These are phyloP conservation scores for Herpetotheres cachinnans DNA, from an alignment of 2,113 vertebrate species.

Conservation along the genomic window DNA sequence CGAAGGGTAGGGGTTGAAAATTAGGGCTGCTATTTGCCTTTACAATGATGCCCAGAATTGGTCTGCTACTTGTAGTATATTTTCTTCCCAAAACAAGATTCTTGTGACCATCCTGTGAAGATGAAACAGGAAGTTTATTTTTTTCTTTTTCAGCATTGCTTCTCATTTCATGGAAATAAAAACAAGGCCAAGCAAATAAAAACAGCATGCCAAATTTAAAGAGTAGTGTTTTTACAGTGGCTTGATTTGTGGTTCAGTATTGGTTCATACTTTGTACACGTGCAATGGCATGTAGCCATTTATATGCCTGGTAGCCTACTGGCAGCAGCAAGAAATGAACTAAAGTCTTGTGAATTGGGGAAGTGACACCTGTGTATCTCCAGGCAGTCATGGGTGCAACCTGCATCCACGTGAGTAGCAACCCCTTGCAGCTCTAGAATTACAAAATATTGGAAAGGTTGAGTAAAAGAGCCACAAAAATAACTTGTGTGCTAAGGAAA, in stretches of 20 bases:
- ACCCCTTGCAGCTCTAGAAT: neutral
- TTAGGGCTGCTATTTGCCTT: neutral
- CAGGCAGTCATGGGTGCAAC: neutral
- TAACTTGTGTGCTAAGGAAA: neutral
- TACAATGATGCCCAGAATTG: neutral
- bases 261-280: neutral
- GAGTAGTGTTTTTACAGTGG: neutral
- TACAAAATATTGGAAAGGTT: neutral
- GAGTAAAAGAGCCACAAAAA: neutral
- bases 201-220: neutral
- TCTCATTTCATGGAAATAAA: neutral
- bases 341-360: neutral
- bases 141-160: neutral
- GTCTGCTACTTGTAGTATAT: neutral
- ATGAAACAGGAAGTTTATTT: neutral
- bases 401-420: neutral
- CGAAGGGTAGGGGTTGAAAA: neutral
- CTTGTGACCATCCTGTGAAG: neutral
- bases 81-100: neutral
- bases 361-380: neutral
- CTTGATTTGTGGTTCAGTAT: neutral
- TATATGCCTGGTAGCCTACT: neutral
- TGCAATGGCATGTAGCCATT: neutral
- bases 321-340: neutral
- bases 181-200: neutral